Percentiles rank a stretch among this genome's conserved stretches.
Conservation (phyloP, 2,797 vertebrate genomes). For the Labroides dimidiatus region DNA sequence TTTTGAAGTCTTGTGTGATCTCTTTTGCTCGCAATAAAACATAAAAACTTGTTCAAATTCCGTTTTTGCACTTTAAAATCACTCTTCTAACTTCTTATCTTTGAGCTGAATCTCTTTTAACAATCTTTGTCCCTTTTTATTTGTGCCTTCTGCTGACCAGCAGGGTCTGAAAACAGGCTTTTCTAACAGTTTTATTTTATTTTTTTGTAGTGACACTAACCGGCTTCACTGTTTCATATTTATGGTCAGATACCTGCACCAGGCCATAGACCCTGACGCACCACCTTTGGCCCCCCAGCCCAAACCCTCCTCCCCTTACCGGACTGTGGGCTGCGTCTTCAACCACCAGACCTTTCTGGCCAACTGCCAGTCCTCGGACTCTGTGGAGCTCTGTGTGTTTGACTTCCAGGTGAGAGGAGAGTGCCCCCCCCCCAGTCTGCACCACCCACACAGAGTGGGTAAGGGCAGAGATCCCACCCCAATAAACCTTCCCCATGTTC, state of each 20-base stretch:
- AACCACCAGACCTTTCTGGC: conserved; percentile 93
- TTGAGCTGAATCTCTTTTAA: not conserved
- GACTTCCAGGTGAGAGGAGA: conserved; percentile 79
- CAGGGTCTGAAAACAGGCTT: too few species aligned
- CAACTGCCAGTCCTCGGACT: conserved; percentile 93
- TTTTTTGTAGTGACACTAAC: not conserved
- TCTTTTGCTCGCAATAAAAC: too few species aligned
- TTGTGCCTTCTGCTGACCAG: not conserved
- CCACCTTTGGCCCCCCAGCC: conserved; percentile 88
- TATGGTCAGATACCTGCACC: conserved; percentile 90
- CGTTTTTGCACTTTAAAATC: not conserved
- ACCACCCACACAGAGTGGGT: not conserved
- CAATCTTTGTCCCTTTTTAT: conserved; percentile 1
- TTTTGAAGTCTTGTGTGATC: too few species aligned
- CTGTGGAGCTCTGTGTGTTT: conserved; percentile 92
- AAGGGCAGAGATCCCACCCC: not conserved
- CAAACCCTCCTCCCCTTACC: conserved; percentile 90
- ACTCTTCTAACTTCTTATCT: not conserved
- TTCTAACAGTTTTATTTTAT: not conserved
- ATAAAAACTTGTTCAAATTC: too few species aligned
- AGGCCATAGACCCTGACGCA: conserved; percentile 87
- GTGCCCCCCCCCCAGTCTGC: not conserved
- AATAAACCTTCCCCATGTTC: not conserved
- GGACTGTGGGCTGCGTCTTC: conserved; percentile 94
- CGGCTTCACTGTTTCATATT: not conserved